phyloP scores from a whole-genome alignment of 2,113 vertebrate species.

The Chloebia gouldiae region DNA sequence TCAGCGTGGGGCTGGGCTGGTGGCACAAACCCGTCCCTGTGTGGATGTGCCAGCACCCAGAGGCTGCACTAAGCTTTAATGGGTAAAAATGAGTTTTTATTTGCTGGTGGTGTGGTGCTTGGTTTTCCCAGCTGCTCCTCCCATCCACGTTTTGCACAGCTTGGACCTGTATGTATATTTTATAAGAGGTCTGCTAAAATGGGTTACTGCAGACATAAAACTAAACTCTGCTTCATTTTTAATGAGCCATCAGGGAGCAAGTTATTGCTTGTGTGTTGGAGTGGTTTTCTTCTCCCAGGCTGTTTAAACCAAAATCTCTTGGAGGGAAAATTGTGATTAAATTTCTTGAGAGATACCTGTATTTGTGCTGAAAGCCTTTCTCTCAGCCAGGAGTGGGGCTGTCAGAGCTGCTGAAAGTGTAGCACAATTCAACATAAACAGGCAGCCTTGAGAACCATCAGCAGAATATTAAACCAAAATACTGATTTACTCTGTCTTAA shows the following conservation, averaged over 20 bases:
- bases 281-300: neutral
- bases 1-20: neutral
- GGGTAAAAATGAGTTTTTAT: neutral
- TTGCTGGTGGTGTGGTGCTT: fast-evolving
- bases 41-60: neutral
- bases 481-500: neutral
- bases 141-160: neutral
- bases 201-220: neutral
- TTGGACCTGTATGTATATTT: neutral
- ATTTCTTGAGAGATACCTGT: neutral
- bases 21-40: neutral
- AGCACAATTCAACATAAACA: neutral
- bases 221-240: neutral
- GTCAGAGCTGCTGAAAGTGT: neutral
- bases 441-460: neutral
- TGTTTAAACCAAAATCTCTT: neutral
- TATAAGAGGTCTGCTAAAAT: neutral
- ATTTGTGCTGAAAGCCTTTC: neutral
- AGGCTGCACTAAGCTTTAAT: fast-evolving
- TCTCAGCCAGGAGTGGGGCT: neutral
- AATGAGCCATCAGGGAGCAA: neutral
- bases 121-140: neutral
- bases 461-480: neutral
- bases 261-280: neutral
- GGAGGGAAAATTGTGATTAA: neutral